A percentile compares a stretch with the other conserved stretches of the same genome.
Conservation (phyloP, 2,888 invertebrate species). For the Villa cingulata region DNA sequence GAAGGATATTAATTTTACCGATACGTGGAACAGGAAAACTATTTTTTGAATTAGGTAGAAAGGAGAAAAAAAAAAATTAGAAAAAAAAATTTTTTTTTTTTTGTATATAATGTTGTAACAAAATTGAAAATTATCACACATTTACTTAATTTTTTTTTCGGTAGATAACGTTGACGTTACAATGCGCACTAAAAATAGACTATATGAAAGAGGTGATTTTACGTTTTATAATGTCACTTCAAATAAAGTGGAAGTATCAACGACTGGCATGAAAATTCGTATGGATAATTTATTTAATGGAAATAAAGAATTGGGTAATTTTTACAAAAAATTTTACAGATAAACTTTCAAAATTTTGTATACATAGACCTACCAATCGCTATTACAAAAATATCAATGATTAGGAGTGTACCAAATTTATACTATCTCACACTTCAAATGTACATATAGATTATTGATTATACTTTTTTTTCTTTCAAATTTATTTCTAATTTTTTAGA, state of each 20-base stretch:
- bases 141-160: constrained; percentile 12
- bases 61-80: too few species aligned
- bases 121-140: not conserved
- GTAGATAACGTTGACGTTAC: constrained; percentile 50
- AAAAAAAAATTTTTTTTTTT: too few species aligned
- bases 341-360: constrained; percentile 22
- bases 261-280: constrained; percentile 48
- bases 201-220: constrained; percentile 47
- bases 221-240: constrained; percentile 53
- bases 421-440: too few species aligned
- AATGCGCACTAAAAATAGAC: constrained; percentile 46
- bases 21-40: constrained; percentile 47
- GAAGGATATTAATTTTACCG: constrained; percentile 52
- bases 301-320: constrained; percentile 50
- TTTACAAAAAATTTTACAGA: not conserved
- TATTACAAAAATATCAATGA: too few species aligned
- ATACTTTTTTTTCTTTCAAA: too few species aligned
- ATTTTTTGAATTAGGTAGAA: constrained; percentile 48
- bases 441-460: too few species aligned
- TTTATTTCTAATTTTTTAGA: constrained; percentile 37
- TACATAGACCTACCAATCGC: too few species aligned
- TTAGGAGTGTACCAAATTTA: too few species aligned
- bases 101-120: too few species aligned
- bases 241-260: constrained; percentile 49
- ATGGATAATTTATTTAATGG: constrained; percentile 61